A percentile compares a stretch with the other conserved stretches of the same genome.
Evolutionary conservation across 1,140 invertebrate genomes (phyloP).

Genomic region (Drusus annulatus): DNA sequence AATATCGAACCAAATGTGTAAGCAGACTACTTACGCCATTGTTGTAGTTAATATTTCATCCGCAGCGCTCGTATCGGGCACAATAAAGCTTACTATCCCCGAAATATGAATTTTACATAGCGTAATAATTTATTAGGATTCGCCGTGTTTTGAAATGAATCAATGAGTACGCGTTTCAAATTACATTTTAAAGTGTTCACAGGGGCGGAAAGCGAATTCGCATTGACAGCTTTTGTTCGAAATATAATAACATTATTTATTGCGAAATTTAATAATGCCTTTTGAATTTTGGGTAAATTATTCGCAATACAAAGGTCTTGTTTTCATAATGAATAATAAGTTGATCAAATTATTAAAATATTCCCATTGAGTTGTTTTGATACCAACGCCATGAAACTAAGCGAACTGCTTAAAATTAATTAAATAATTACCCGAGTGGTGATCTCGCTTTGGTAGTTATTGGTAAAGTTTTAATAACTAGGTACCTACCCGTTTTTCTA

Average conservation of each 20-base stretch:
- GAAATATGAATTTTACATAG: conserved; percentile 36
- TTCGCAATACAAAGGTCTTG: conserved; percentile 19
- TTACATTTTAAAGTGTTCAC: conserved; percentile 59
- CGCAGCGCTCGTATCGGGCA: not conserved
- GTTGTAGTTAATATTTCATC: conserved; percentile 10
- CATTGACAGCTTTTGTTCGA: conserved; percentile 59
- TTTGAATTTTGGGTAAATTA: conserved; percentile 20
- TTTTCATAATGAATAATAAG: conserved; percentile 19
- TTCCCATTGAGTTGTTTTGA: too few species aligned
- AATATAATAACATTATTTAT: conserved; percentile 60
- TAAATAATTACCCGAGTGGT: too few species aligned
- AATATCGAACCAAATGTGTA: too few species aligned
- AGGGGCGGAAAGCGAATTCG: conserved; percentile 57
- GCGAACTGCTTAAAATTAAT: too few species aligned
- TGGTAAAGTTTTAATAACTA: too few species aligned
- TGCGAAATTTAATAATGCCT: conserved; percentile 48
- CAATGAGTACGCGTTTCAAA: conserved; percentile 56
- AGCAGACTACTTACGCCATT: not conserved
- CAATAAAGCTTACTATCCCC: conserved; percentile 25
- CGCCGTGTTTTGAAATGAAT: conserved; percentile 52
- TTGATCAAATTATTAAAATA: conserved; percentile 4
- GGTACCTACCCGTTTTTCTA: too few species aligned
- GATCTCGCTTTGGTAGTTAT: too few species aligned
- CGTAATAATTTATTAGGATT: conserved; percentile 50
- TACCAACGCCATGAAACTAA: too few species aligned